Evolutionary conservation across 2,113 vertebrate species (phyloP).

Genomic region (Chaenocephalus aceratus): DNA sequence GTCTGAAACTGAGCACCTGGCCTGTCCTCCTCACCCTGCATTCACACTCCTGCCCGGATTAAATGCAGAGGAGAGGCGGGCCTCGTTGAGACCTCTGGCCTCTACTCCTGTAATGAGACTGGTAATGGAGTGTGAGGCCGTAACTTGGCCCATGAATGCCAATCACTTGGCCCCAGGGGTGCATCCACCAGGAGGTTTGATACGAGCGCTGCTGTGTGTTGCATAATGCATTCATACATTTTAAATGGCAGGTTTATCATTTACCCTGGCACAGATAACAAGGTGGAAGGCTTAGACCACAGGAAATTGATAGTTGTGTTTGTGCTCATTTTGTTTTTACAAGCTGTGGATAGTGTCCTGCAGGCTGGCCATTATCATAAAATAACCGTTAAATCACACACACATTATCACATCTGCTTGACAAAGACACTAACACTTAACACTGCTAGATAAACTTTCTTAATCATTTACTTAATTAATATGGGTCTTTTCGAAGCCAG

Average conservation of each 20-base stretch:
- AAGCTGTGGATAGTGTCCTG: neutral
- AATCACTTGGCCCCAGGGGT: conserved; percentile 50
- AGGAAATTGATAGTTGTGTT: conserved; percentile 14
- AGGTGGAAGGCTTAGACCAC: conserved; percentile 17
- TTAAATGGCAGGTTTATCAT: conserved; percentile 42
- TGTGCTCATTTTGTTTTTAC: conserved; percentile 20
- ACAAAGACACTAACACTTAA: neutral
- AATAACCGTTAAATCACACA: neutral
- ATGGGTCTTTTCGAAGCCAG: neutral
- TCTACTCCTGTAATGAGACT: conserved; percentile 48
- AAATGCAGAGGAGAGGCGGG: conserved; percentile 10
- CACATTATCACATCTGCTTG: neutral
- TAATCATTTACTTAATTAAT: too few relatives aligned
- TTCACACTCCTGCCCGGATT: conserved; percentile 53
- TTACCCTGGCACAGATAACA: conserved; percentile 12
- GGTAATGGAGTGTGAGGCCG: conserved; percentile 42
- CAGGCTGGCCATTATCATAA: neutral
- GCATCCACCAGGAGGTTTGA: conserved; percentile 16
- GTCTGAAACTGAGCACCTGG: conserved; percentile 45
- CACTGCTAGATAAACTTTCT: neutral
- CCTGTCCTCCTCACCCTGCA: conserved; percentile 2
- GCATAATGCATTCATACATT: conserved; percentile 60
- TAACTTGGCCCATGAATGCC: conserved; percentile 44
- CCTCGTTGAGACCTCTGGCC: conserved; percentile 38
- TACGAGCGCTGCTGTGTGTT: conserved; percentile 42